These are phyloP conservation scores for Dicroscelio sp. DNA, from an alignment of 2,888 invertebrate species.

Conservation along the genomic window DNA sequence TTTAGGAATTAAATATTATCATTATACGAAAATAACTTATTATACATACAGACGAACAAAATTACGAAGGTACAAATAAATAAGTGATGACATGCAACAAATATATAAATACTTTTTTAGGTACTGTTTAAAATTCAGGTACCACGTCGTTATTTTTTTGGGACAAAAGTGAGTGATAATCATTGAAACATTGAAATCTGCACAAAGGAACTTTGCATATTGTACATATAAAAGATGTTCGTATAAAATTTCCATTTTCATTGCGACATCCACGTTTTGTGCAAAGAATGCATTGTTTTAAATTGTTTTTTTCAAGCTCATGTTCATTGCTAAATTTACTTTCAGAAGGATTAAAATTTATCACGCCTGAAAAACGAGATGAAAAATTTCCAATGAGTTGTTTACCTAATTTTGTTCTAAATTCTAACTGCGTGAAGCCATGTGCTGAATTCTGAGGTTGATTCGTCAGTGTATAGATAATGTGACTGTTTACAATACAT, in stretches of 20 bases:
- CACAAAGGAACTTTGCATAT: slow-evolving; percentile 30
- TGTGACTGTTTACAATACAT: slow-evolving; percentile 48
- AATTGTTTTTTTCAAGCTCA: not conserved
- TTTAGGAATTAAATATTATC: too few species aligned
- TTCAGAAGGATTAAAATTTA: not conserved
- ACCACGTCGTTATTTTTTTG: too few species aligned
- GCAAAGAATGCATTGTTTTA: slow-evolving; percentile 5
- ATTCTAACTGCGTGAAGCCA: slow-evolving; percentile 14
- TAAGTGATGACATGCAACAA: too few species aligned
- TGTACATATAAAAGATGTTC: slow-evolving; percentile 27
- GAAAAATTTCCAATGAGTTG: slow-evolving; percentile 49
- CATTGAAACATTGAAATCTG: slow-evolving; percentile 29
- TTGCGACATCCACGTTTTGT: not conserved
- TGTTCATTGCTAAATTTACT: not conserved
- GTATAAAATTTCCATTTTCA: not conserved
- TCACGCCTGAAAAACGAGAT: too few species aligned
- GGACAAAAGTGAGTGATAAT: too few species aligned
- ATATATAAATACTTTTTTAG: too few species aligned
- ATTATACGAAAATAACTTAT: too few species aligned
- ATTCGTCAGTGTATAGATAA: slow-evolving; percentile 24
- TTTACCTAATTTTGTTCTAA: not conserved
- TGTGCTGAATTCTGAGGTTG: not conserved
- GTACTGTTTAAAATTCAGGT: too few species aligned
- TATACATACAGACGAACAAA: too few species aligned
- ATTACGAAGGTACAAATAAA: too few species aligned